Evolutionary conservation across 2,888 invertebrate species (phyloP).

Genomic region (Watsonalla binaria): DNA sequence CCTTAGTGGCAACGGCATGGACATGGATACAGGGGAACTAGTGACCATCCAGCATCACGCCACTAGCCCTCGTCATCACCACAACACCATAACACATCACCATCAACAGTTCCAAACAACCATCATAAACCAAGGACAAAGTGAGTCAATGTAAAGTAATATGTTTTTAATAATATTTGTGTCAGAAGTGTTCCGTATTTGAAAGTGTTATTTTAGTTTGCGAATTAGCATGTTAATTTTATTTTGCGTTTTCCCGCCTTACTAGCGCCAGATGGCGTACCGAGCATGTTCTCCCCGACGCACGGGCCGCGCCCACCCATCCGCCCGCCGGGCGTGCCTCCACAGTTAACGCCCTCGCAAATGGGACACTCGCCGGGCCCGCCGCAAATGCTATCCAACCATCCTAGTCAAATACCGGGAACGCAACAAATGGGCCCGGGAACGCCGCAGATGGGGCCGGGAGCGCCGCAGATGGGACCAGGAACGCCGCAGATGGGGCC

Average conservation of each 20-base stretch:
- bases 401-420: slow-evolving; percentile 18
- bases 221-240: slow-evolving; percentile 37
- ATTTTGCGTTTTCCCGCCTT: slow-evolving; percentile 30
- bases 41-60: slow-evolving; percentile 74
- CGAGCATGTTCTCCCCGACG: slow-evolving; percentile 67
- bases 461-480: slow-evolving; percentile 30
- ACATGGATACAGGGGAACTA: slow-evolving; percentile 74
- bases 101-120: slow-evolving; percentile 68
- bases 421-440: slow-evolving; percentile 21
- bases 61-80: slow-evolving; percentile 69
- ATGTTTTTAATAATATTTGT: background rate
- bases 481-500: slow-evolving; percentile 29
- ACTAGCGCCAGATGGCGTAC: slow-evolving; percentile 71
- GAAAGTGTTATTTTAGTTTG: slow-evolving; percentile 34
- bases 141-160: slow-evolving; percentile 37
- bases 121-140: slow-evolving; percentile 71
- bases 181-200: slow-evolving; percentile 5
- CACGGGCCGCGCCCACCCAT: slow-evolving; percentile 59
- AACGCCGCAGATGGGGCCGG: slow-evolving; percentile 26
- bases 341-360: slow-evolving; percentile 28
- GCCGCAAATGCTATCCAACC: slow-evolving; percentile 30
- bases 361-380: slow-evolving; percentile 26
- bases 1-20: slow-evolving; percentile 79
- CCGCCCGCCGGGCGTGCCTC: slow-evolving; percentile 53
- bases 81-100: slow-evolving; percentile 62